Conservation (phyloP, 1,140 invertebrate species). For the Cotesia vestalis region DNA sequence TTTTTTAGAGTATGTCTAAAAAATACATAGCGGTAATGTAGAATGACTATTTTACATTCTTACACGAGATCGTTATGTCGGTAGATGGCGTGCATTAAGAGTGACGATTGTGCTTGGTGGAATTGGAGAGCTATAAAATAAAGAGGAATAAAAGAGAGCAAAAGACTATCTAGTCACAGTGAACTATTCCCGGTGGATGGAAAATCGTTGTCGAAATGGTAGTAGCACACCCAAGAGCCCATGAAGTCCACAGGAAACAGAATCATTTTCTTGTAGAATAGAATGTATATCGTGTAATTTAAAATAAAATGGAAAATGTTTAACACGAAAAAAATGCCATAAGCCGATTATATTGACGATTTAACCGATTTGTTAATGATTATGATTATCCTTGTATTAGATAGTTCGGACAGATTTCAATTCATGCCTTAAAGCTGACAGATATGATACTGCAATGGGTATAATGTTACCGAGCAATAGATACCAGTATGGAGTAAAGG, state of each 20-base stretch:
- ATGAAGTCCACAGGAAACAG: background rate
- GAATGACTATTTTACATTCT: background rate
- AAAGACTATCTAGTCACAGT: conserved; percentile 1
- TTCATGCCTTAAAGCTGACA: background rate
- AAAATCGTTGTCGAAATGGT: conserved; percentile 27
- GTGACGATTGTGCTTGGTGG: conserved; percentile 24
- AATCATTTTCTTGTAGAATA: conserved; percentile 8
- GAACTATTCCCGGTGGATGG: conserved; percentile 33
- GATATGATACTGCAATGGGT: background rate
- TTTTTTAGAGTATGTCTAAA: too few relatives aligned
- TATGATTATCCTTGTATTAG: conserved; percentile 57
- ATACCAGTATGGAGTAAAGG: background rate
- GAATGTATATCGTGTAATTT: background rate
- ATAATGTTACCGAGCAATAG: too few relatives aligned
- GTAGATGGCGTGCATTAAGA: background rate
- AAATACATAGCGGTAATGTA: background rate
- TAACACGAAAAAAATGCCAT: background rate
- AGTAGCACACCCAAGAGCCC: conserved; percentile 8
- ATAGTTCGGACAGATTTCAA: conserved; percentile 48
- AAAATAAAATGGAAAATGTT: too few relatives aligned
- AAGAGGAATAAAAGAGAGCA: conserved; percentile 29
- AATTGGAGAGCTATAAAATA: conserved; percentile 35
- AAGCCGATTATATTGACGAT: background rate
- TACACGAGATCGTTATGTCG: conserved; percentile 8
- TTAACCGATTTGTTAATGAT: background rate